Conservation (phyloP, 2,113 vertebrate genomes). For the Chloropsis cyanopogon region DNA sequence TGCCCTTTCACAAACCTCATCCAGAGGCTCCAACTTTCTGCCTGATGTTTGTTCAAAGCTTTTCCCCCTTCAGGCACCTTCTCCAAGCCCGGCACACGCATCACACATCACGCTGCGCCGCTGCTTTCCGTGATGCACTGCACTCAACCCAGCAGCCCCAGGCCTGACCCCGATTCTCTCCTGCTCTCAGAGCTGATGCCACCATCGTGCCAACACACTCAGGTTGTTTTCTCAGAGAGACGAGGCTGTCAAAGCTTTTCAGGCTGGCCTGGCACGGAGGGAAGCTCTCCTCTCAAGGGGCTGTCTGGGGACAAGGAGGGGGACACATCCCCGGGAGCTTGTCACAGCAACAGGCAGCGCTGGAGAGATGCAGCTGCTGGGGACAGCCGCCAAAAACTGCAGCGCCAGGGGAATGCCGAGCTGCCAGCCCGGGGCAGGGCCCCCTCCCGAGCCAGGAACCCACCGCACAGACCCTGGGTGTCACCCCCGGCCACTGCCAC, state of each 20-base stretch:
- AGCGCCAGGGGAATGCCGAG: background rate
- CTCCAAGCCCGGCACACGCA: background rate
- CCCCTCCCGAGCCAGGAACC: background rate
- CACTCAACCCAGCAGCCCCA: background rate
- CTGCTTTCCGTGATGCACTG: background rate
- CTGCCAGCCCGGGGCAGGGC: background rate
- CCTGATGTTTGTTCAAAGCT: background rate
- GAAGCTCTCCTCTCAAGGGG: background rate
- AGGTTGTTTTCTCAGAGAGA: background rate
- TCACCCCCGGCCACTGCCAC: background rate
- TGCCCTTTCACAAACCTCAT: background rate
- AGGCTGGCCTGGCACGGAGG: background rate
- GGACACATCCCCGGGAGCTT: background rate
- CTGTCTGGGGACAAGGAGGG: background rate
- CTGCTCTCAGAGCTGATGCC: background rate
- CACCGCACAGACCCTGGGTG: background rate
- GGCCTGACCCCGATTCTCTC: background rate
- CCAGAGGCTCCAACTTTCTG: background rate
- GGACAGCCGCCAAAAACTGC: background rate
- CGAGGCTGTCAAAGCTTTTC: background rate
- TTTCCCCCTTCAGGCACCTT: background rate
- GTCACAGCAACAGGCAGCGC: background rate
- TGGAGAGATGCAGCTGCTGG: background rate
- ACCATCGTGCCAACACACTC: background rate
- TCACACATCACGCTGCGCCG: background rate